Evolutionary conservation across 2,888 invertebrate species (phyloP).

Genomic region (Pyrochroa serraticornis): DNA sequence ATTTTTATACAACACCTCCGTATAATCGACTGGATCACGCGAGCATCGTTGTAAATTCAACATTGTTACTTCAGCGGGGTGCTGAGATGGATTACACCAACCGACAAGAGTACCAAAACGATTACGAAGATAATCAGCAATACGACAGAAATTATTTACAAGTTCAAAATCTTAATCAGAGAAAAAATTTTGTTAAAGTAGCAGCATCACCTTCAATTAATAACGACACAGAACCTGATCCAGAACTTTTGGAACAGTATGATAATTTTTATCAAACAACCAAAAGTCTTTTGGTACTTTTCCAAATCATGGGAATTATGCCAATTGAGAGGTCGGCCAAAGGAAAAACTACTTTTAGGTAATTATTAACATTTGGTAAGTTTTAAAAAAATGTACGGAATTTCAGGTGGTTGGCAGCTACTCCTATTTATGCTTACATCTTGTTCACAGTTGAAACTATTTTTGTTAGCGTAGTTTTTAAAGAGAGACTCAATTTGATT

Average conservation of each 20-base stretch:
- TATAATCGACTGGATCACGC: constrained; percentile 46
- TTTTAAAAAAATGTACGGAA: neutral
- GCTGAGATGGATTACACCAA: constrained; percentile 23
- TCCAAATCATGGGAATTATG: constrained; percentile 79
- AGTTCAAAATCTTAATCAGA: constrained; percentile 46
- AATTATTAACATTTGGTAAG: constrained; percentile 7
- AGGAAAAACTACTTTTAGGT: constrained; percentile 58
- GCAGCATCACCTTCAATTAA: constrained; percentile 36
- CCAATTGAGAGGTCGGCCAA: constrained; percentile 71
- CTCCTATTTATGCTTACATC: constrained; percentile 70
- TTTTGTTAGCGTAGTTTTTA: constrained; percentile 53
- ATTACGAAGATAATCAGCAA: constrained; percentile 18
- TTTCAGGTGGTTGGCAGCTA: constrained; percentile 68
- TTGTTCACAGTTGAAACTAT: constrained; percentile 68
- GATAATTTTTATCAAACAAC: constrained; percentile 75
- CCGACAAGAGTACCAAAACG: neutral
- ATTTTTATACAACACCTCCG: constrained; percentile 42
- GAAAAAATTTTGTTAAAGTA: constrained; percentile 28
- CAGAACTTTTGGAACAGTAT: constrained; percentile 66
- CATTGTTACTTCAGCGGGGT: constrained; percentile 9
- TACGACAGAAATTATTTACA: constrained; percentile 12
- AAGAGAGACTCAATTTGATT: constrained; percentile 52
- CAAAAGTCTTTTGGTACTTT: constrained; percentile 71
- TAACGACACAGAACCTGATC: constrained; percentile 51
- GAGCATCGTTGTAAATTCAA: constrained; percentile 30